Percentiles rank a stretch among this genome's conserved stretches.
These are phyloP conservation scores for Orcinus orca DNA, from an alignment of 2,113 vertebrate species.

Conservation along the genomic window DNA sequence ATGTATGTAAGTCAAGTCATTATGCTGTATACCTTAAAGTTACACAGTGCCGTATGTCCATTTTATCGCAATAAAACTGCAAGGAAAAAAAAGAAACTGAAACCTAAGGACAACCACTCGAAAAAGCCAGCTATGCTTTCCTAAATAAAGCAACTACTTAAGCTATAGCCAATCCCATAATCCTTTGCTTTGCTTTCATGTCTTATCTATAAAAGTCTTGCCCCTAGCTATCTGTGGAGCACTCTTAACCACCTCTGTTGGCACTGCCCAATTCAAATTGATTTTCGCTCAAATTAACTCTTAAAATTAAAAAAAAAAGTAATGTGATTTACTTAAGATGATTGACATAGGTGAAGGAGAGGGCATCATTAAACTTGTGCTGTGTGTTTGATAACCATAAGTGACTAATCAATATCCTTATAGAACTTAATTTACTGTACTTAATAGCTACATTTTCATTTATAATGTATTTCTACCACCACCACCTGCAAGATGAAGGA, in stretches of 20 bases:
- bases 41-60: background rate
- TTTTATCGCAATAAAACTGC: background rate
- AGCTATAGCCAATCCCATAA: background rate
- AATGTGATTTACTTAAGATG: background rate
- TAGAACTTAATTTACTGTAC: background rate
- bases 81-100: background rate
- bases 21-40: background rate
- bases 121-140: background rate
- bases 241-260: background rate
- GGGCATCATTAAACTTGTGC: background rate
- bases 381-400: background rate
- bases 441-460: background rate
- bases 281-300: background rate
- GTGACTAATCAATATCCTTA: background rate
- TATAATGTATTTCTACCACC: background rate
- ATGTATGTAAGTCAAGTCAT: background rate
- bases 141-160: background rate
- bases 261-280: background rate
- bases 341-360: background rate
- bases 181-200: background rate
- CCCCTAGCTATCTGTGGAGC: background rate
- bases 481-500: background rate
- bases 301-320: background rate
- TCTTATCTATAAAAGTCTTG: background rate
- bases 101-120: background rate